Evolutionary conservation across 2,113 vertebrate genomes (phyloP), one percentile per base, ranked within the genome.

Genomic region (Gila orcuttii): DNA sequence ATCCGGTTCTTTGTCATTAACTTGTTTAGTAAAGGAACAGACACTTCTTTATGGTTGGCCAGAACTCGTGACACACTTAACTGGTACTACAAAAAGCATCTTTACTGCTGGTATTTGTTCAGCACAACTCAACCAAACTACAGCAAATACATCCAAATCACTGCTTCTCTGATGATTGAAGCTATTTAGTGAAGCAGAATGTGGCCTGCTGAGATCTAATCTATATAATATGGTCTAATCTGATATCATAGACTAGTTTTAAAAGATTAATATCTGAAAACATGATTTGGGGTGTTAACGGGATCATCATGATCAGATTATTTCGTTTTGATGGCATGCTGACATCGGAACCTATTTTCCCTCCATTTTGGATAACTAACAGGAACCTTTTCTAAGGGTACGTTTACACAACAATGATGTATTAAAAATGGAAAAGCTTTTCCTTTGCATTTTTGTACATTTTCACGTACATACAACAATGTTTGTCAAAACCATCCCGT

Each of bases 211-310:
- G 23, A 62, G 36, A 79, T 64, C 47, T 12, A 47, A 80, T 80
- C 79, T 47, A 80, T 64, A 64, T 80, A 80, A 80, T 64, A 28
- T 64, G 25, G 59, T 64, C 60, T 62, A 80, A 80, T 80, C 59
- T 62, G 79, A 64, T 47, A 62, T 42, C 13, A 39, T 15, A 79
- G 57, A 62, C 23, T 79, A 79, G 57, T 79, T 12, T 79, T 62
- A 17, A 42, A 79, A 80, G 39, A 80, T 66, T 80, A 31, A 25
- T 45, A 64, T 62, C 33, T 42, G 77, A 79, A 36, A 79, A 79
- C 55, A 60, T 55, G 64, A 80, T n/a, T n/a, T 47, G 36, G 47
- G 79, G n/a, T 47, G 36, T 64, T 47, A 80, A 64, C 39, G 19
- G 59, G 59, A 64, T 80, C 15, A 31, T 64, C 39, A 19, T 28